Evolutionary conservation across 2,113 vertebrate species (phyloP), one percentile per base, ranked within the genome.

Genomic region (Strix uralensis): DNA sequence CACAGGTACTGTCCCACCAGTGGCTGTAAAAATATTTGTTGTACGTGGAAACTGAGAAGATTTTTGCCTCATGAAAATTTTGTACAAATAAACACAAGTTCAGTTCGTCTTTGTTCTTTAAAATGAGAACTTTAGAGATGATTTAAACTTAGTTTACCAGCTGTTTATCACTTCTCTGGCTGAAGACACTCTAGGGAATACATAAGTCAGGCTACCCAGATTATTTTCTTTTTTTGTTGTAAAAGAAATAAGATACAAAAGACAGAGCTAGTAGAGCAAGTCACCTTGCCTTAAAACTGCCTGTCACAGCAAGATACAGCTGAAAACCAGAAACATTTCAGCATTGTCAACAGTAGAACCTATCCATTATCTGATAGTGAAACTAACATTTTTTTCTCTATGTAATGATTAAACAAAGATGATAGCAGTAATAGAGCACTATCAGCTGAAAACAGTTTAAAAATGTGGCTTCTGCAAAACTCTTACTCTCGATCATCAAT

Each of bases 381-480:
- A 92, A 75, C 65, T 52, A 79, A 78, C 2, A 17, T 57, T 81
- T 83, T 69, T 86, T 93, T 27, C 27, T 67, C 59, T 86, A n/a
- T 51, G 40, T 92, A 89, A 91, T 81, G 62, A 92, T 88, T 94
- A 94, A 94, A 91, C 36, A 91, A 91, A 94, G 71, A 29, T 79
- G 59, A 95, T 79, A 81, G 58, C 57, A 49, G 34, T 75, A 88
- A 90, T 66, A 94, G 30, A 95, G 16, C 12, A 38, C 52, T 75
- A 52, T 79, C 70, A 75, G 7, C 25, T 42, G 65, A 81, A 86
- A 93, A 67, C 22, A 49, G 51, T 38, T 19, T 59, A 40, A 88
- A 90, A 97, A 49, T 34, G 29, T 82, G 42, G 61, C 52, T 90
- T 85, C 83, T 62, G 46, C 66, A 94, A 84, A 89, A 72, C 34